Evolutionary conservation across 2,797 vertebrate genomes (phyloP).

Genomic region (Poeciliopsis infans): DNA sequence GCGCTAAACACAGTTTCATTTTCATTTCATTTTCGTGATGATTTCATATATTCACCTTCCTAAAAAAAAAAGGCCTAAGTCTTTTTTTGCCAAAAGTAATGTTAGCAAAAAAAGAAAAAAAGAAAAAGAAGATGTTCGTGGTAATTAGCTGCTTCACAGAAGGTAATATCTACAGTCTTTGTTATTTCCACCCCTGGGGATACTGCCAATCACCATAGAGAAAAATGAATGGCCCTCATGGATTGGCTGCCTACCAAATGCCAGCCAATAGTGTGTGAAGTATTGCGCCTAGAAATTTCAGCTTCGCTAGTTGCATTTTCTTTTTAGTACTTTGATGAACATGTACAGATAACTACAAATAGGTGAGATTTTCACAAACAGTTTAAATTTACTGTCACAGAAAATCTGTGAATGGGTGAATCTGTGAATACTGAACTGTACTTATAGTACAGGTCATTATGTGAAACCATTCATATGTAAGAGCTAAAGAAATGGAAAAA

Average conservation of each 20-base stretch:
- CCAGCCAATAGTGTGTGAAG: neutral
- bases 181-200: neutral
- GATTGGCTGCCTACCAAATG: neutral
- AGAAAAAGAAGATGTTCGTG: too few relatives aligned
- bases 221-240: neutral
- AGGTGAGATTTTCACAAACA: neutral
- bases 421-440: neutral
- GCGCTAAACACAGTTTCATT: neutral
- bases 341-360: neutral
- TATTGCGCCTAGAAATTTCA: neutral
- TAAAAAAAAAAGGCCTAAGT: too few relatives aligned
- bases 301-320: neutral
- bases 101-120: too few relatives aligned
- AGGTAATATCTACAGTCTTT: neutral
- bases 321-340: neutral
- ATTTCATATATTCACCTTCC: too few relatives aligned
- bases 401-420: neutral
- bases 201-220: neutral
- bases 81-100: too few relatives aligned
- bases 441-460: neutral
- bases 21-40: fast-evolving
- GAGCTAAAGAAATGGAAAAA: neutral
- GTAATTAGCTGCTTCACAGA: neutral
- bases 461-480: neutral
- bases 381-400: neutral